Base-by-base conservation (phyloP, 2,113 vertebrate species). In the Gallinago undulata region DNA sequence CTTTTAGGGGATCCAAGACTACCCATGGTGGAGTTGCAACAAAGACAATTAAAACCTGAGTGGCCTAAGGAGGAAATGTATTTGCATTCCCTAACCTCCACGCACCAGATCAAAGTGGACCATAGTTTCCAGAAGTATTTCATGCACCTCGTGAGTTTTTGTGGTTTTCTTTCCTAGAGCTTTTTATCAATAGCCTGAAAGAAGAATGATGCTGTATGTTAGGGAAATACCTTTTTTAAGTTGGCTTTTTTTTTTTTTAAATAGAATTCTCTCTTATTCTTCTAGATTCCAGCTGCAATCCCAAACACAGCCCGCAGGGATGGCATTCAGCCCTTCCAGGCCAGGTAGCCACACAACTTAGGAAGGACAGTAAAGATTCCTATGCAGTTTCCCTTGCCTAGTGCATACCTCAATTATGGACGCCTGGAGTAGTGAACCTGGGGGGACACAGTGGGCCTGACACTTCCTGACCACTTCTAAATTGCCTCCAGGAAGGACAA, bases 401-500 rank as follows among this genome's bases (percentile, higher is more conserved):
- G 43, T 48, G 72, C 43, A 87, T 30, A 70, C 31, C 41, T 92
- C 25, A 41, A 77, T 50, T 62, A 87, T 30, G 37, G 89, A 78
- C 0, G 3, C 16, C 2, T 60, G 19, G 84, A 84, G 47, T 6
- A 75, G 70, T 13, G 73, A 91, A 82, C 21, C 53, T 72, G 31
- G 9, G 17, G 51, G 76, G 19, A 86, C 47, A 63, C 55, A 89
- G 83, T 27, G 87, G 43, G 86, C 53, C 67, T 91, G 66, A 85
- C 66, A 45, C 62, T 95, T 96, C 95, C 96, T 64, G 81, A 93
- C 27, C 81, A 57, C 53, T 93, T 87, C 81, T 82, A 64, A 91
- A 79, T 91, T 73, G 81, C 89, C 70, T 95, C 27, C 87, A 96
- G 94, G 94, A 97, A 96, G 95, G 84, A 84, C 91, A 93, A 87